Conservation (phyloP, 2,113 vertebrate genomes). For the Boulengeromyrus knoepffleri region DNA sequence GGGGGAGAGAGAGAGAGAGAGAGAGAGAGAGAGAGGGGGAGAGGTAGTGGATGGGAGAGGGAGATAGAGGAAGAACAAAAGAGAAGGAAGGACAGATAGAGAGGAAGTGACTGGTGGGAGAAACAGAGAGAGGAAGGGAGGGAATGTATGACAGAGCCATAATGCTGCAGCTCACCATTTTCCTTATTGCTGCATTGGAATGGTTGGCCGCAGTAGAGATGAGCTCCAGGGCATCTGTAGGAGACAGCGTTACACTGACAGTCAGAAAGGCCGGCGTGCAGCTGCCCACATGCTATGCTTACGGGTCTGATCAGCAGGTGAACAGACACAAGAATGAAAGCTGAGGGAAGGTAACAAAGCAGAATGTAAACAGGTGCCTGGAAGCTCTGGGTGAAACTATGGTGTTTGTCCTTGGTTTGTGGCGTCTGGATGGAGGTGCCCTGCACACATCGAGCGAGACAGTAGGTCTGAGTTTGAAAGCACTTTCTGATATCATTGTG, state of each 20-base stretch:
- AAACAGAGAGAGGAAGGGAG: neutral
- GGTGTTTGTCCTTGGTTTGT: neutral
- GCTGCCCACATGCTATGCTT: neutral
- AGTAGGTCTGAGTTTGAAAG: neutral
- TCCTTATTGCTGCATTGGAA: conserved; percentile 90
- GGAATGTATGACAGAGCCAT: neutral
- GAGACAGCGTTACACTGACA: neutral
- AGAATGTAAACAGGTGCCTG: neutral
- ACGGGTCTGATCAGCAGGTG: neutral
- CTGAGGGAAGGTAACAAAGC: neutral
- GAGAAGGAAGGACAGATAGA: neutral
- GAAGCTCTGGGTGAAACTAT: neutral
- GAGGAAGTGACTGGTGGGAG: neutral
- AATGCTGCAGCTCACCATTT: conserved; percentile 71
- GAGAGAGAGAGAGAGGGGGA: neutral
- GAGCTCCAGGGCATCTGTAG: conserved; percentile 89
- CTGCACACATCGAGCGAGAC: neutral
- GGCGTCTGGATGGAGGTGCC: neutral
- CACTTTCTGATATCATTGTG: neutral
- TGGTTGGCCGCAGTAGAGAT: conserved; percentile 95
- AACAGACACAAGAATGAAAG: neutral
- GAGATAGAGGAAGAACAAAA: neutral
- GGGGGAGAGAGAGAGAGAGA: neutral
- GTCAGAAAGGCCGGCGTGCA: neutral
- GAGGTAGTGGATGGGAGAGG: neutral